Conservation (phyloP, 2,797 vertebrate genomes). For the Australoheros facetus region DNA sequence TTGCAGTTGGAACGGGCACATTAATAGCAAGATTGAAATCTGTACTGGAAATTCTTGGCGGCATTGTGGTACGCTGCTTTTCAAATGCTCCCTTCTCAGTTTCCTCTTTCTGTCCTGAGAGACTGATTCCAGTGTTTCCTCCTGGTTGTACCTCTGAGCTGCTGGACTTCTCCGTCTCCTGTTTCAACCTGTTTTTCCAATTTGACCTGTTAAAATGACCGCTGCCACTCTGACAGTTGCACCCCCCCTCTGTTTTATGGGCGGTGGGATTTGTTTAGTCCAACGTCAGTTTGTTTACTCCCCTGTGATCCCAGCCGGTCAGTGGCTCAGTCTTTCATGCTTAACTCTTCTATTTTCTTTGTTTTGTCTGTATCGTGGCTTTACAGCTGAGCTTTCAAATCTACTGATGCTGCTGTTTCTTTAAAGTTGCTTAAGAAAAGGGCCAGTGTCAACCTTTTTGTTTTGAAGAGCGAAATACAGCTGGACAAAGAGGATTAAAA, state of each 20-base stretch:
- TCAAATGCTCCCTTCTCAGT: constrained; percentile 31
- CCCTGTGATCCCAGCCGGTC: constrained; percentile 5
- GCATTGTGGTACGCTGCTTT: constrained; percentile 29
- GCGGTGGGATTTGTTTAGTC: constrained; percentile 41
- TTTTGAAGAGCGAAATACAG: not conserved
- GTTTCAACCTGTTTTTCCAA: constrained; percentile 16
- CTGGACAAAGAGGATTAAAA: not conserved
- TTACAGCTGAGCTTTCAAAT: constrained; percentile 29
- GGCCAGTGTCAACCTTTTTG: not conserved
- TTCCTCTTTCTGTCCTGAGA: constrained; percentile 40
- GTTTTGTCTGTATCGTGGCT: constrained; percentile 15
- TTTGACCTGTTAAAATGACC: constrained; percentile 34
- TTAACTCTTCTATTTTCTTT: constrained; percentile 32
- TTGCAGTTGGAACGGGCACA: constrained; percentile 29
- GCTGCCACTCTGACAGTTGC: not conserved
- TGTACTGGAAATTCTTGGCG: constrained; percentile 37
- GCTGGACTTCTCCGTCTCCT: constrained; percentile 21
- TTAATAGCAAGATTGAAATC: constrained; percentile 50
- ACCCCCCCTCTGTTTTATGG: constrained; percentile 17
- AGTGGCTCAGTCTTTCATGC: constrained; percentile 2
- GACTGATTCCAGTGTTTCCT: constrained; percentile 26
- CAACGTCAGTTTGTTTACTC: constrained; percentile 27
- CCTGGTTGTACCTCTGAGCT: constrained; percentile 19
- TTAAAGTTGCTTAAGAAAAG: constrained; percentile 15
- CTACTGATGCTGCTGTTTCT: not conserved